phyloP scores from a whole-genome alignment of 2,113 vertebrate species.

The Ardeotis arabs region DNA sequence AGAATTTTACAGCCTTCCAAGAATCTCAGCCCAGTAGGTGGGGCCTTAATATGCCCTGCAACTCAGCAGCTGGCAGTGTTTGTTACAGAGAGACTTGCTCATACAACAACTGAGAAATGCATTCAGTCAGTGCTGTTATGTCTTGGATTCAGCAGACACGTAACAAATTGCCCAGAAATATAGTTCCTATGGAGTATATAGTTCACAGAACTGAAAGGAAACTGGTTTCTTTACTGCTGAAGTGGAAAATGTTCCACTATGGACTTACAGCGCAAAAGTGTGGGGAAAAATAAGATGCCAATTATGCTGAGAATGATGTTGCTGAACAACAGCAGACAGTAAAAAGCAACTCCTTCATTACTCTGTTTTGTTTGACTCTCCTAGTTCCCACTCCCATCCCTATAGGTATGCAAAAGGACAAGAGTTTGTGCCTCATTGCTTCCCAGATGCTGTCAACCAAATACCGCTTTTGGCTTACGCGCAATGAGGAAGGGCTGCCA shows the following conservation, averaged over 20 bases:
- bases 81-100: not conserved
- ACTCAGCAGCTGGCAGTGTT: not conserved
- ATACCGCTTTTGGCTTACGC: not conserved
- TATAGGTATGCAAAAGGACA: not conserved
- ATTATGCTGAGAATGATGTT: not conserved
- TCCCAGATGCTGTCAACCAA: not conserved
- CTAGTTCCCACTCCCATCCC: not conserved
- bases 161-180: not conserved
- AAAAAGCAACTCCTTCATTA: not conserved
- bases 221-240: not conserved
- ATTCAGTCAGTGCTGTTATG: not conserved
- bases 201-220: not conserved
- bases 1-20: not conserved
- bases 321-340: not conserved
- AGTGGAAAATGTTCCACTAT: not conserved
- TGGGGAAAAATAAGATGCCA: not conserved
- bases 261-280: not conserved
- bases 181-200: not conserved
- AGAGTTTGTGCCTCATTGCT: not conserved
- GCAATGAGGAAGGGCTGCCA: not conserved
- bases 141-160: not conserved
- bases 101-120: not conserved
- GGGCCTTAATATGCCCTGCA: not conserved
- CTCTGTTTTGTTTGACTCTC: not conserved
- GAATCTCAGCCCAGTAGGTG: not conserved